phyloP scores from a whole-genome alignment of 1,140 invertebrate genomes.

The Eulimnadia texana region DNA sequence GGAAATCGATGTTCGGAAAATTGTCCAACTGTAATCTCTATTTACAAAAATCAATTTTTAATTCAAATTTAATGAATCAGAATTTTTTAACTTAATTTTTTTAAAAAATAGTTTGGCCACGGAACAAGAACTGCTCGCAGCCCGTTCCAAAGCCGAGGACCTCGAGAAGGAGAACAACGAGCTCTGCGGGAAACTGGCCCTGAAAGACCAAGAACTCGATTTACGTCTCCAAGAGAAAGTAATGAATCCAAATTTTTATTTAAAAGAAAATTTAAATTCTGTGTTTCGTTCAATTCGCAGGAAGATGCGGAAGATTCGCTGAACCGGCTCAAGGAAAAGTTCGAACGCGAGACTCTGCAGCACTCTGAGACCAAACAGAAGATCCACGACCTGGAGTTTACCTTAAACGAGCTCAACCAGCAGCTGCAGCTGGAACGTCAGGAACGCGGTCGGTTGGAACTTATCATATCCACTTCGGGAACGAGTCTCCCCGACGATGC shows the following conservation, averaged over 20 bases:
- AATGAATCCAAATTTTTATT: constrained; percentile 14
- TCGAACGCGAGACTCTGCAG: constrained; percentile 75
- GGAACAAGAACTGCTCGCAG: constrained; percentile 80
- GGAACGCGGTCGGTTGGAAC: constrained; percentile 64
- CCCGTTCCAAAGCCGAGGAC: constrained; percentile 70
- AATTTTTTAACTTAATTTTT: neutral
- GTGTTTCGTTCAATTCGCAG: constrained; percentile 27
- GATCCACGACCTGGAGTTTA: constrained; percentile 54
- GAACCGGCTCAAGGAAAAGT: constrained; percentile 64
- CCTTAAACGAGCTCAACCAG: constrained; percentile 52
- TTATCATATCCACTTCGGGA: constrained; percentile 60
- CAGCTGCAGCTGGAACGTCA: constrained; percentile 61
- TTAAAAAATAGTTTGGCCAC: constrained; percentile 50
- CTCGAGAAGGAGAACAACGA: constrained; percentile 79
- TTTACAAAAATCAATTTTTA: neutral
- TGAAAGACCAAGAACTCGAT: constrained; percentile 87
- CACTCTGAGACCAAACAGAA: constrained; percentile 75
- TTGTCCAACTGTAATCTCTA: constrained; percentile 55
- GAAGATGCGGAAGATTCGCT: constrained; percentile 78
- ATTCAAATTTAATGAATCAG: neutral
- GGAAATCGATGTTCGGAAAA: constrained; percentile 80
- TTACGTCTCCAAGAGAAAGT: constrained; percentile 72
- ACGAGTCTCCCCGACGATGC: constrained; percentile 78
- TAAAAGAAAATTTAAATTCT: neutral
- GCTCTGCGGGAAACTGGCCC: constrained; percentile 64